Evolutionary conservation across 1,140 invertebrate species (phyloP).

Genomic region (Armadillidium nasatum): DNA sequence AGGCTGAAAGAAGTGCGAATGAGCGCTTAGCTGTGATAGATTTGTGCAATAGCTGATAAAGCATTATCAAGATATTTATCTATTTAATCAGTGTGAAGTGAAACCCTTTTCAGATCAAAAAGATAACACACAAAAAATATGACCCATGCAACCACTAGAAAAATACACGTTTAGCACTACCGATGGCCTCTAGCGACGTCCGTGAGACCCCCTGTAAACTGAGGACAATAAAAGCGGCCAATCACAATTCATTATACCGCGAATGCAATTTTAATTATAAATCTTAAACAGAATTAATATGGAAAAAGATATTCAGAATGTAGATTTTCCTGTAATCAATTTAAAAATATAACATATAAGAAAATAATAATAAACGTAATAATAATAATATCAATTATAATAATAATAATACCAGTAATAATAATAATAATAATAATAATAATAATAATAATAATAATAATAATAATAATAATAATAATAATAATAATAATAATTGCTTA

Average conservation of each 20-base stretch:
- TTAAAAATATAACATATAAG: too few relatives aligned
- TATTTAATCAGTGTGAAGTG: not conserved
- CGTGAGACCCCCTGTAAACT: slow-evolving; percentile 3
- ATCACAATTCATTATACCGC: not conserved
- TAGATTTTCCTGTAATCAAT: not conserved
- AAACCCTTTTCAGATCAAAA: not conserved
- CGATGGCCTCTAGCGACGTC: not conserved
- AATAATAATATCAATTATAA: not conserved
- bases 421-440: too few relatives aligned
- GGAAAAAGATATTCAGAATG: not conserved
- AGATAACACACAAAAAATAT: too few relatives aligned
- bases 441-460: too few relatives aligned
- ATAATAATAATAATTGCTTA: too few relatives aligned
- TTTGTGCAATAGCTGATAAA: not conserved
- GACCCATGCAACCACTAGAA: too few relatives aligned
- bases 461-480: too few relatives aligned
- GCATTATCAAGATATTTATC: not conserved
- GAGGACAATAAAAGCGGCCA: not conserved
- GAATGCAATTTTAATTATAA: not conserved
- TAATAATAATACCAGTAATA: not conserved
- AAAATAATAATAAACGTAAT: not conserved
- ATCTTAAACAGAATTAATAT: not conserved
- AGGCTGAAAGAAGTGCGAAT: not conserved
- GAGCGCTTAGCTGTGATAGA: slow-evolving; percentile 2
- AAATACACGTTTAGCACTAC: too few relatives aligned